Evolutionary conservation across 2,888 invertebrate species (phyloP).

Genomic region (Rotaria magnacalcarata): DNA sequence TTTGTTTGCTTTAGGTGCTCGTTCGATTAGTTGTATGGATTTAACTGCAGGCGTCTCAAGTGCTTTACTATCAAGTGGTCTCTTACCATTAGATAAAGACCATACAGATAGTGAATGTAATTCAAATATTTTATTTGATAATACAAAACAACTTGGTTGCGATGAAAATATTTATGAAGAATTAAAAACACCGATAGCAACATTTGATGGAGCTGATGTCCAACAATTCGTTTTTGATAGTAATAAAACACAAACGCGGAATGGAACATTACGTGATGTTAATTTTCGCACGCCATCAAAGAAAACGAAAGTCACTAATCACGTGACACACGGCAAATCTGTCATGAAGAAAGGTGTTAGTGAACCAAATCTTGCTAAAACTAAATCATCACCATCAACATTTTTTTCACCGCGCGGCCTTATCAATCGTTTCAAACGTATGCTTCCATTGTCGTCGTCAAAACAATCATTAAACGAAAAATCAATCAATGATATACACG

Average conservation of each 20-base stretch:
- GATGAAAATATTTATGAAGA: conserved; percentile 29
- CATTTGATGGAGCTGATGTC: background rate
- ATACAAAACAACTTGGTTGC: background rate
- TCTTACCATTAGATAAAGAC: background rate
- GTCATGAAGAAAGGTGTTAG: conserved; percentile 23
- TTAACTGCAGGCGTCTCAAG: conserved; percentile 26
- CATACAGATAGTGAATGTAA: background rate
- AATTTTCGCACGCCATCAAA: background rate
- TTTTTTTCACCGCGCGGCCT: conserved; percentile 10
- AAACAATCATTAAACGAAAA: conserved; percentile 20
- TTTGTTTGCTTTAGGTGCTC: background rate
- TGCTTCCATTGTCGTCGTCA: background rate
- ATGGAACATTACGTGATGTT: background rate
- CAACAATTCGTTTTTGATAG: background rate
- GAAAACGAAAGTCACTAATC: background rate
- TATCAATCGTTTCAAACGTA: conserved; percentile 30
- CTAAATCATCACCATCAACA: background rate
- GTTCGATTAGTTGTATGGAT: conserved; percentile 35
- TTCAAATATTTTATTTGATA: background rate
- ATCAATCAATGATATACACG: background rate
- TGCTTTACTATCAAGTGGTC: background rate
- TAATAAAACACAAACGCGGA: background rate
- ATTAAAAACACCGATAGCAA: conserved; percentile 1
- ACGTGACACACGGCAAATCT: background rate
- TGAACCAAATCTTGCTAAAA: conserved; percentile 20